phyloP scores from a whole-genome alignment of 2,113 vertebrate genomes.

The Ammospiza caudacuta region DNA sequence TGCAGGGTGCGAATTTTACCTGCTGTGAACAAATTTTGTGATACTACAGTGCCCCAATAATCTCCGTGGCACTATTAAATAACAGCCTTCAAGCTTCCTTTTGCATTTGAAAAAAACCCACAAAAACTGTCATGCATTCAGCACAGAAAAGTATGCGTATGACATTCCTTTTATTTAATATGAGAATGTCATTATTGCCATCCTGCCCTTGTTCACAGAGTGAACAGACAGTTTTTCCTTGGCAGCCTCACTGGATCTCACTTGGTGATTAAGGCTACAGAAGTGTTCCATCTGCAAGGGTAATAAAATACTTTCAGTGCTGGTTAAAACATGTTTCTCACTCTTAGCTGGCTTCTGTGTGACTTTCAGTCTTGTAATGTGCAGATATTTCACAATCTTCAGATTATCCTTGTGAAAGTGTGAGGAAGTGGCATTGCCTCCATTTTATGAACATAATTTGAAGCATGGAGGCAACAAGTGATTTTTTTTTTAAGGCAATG shows the following conservation, averaged over 20 bases:
- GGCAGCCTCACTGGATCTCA: neutral
- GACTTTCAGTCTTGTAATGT: neutral
- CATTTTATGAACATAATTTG: neutral
- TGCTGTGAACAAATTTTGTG: neutral
- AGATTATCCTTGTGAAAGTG: fast-evolving
- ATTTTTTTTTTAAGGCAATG: neutral
- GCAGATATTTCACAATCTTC: neutral
- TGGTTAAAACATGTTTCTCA: neutral
- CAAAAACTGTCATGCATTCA: neutral
- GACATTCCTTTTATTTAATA: neutral
- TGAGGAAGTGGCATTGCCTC: neutral
- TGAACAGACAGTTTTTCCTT: neutral
- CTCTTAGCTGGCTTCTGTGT: neutral
- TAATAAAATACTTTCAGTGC: neutral
- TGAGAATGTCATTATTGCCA: neutral
- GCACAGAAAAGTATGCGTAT: neutral
- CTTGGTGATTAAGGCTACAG: neutral
- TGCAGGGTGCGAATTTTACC: neutral
- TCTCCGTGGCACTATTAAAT: neutral
- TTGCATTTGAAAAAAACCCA: neutral
- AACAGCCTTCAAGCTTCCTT: neutral
- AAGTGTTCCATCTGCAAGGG: neutral
- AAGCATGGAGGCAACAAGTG: neutral
- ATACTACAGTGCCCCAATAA: neutral
- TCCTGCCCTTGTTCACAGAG: neutral